These are phyloP conservation scores for Lemur catta DNA, from an alignment of 2,797 vertebrate species.

Conservation along the genomic window DNA sequence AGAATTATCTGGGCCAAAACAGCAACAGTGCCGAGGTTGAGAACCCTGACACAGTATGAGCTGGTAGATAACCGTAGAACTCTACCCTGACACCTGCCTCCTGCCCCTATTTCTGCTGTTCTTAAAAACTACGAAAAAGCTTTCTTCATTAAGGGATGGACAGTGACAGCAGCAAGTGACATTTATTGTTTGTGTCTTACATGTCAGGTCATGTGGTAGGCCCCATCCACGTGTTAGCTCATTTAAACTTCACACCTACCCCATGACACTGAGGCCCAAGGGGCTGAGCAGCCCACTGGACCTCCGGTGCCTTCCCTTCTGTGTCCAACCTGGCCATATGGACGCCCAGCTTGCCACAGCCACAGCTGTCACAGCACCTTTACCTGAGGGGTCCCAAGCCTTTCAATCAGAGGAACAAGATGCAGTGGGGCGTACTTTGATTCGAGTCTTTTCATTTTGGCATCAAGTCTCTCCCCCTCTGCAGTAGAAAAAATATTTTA, in stretches of 20 bases:
- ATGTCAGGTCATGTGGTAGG: neutral
- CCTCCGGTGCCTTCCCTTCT: fast-evolving
- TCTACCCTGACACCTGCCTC: neutral
- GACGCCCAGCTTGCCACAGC: neutral
- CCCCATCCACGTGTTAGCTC: neutral
- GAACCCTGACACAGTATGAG: neutral
- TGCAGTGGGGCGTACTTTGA: conserved; percentile 96
- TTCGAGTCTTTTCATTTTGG: conserved; percentile 99
- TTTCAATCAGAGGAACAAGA: conserved; percentile 96
- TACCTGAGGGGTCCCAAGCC: conserved; percentile 98
- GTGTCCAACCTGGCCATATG: neutral
- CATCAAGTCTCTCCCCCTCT: conserved; percentile 98
- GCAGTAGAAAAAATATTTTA: conserved; percentile 28
- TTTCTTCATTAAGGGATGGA: neutral
- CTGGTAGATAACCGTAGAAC: fast-evolving
- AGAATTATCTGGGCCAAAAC: neutral
- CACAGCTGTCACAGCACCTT: neutral
- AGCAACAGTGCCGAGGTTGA: neutral
- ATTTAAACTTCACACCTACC: neutral
- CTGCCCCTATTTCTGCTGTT: neutral
- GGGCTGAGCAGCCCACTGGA: fast-evolving
- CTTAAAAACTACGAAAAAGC: neutral
- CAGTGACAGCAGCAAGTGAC: neutral
- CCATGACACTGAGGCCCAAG: neutral
- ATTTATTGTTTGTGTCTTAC: fast-evolving